Percentiles rank a stretch among this genome's conserved stretches.
Conservation (phyloP, 2,113 vertebrate genomes). For the Scytalopus superciliaris region DNA sequence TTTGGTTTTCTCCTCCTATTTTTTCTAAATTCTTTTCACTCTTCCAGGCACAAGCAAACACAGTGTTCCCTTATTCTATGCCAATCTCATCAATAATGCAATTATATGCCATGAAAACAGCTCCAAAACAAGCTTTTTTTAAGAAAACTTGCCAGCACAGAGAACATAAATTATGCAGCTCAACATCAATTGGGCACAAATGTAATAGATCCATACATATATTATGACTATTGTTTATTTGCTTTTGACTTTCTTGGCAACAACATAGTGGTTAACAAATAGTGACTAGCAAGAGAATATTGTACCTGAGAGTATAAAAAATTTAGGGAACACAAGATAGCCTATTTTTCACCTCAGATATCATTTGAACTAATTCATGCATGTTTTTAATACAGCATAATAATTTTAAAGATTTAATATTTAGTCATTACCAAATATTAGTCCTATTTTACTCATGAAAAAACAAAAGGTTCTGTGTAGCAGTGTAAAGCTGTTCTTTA, state of each 20-base stretch:
- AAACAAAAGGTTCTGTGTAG: not conserved
- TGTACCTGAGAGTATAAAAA: not conserved
- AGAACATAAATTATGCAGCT: not conserved
- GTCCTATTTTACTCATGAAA: not conserved
- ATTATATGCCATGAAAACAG: not conserved
- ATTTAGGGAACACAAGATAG: not conserved
- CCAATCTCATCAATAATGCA: constrained; percentile 48
- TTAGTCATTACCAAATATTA: not conserved
- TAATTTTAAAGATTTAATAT: not conserved
- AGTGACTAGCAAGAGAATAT: not conserved
- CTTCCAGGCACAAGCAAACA: not conserved
- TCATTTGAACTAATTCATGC: not conserved
- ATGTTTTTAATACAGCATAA: not conserved
- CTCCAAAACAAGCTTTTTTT: not conserved
- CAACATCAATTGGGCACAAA: not conserved
- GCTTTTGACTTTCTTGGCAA: constrained; percentile 18
- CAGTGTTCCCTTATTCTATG: constrained; percentile 8
- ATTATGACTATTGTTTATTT: constrained; percentile 27
- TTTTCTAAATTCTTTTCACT: not conserved
- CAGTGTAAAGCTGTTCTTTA: not conserved
- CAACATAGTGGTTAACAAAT: not conserved
- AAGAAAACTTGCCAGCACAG: constrained; percentile 1
- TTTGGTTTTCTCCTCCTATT: not conserved
- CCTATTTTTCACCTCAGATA: not conserved
- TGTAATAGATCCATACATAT: constrained; percentile 11